Evolutionary conservation across 2,113 vertebrate species (phyloP).

Genomic region (Asarcornis scutulata): DNA sequence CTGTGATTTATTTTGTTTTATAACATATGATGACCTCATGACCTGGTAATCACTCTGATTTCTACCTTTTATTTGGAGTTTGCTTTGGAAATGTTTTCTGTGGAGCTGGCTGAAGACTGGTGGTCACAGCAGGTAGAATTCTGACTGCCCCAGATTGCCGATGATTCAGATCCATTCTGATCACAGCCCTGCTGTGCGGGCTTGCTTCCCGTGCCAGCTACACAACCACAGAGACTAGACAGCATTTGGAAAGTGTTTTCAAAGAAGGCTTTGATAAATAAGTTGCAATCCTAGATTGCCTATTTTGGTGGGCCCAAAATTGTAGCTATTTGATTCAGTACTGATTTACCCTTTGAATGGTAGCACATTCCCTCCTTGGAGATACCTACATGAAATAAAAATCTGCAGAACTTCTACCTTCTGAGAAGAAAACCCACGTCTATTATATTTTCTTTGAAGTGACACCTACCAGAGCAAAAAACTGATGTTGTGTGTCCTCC

Average conservation of each 20-base stretch:
- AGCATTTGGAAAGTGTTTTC: neutral
- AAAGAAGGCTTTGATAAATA: neutral
- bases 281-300: neutral
- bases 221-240: neutral
- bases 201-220: neutral
- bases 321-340: neutral
- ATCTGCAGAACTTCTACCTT: neutral
- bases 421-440: neutral
- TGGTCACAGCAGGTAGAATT: accelerated
- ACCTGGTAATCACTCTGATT: neutral
- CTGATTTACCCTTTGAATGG: neutral
- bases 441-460: neutral
- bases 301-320: neutral
- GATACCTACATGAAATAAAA: neutral
- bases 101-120: neutral
- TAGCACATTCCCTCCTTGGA: neutral
- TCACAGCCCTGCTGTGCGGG: neutral
- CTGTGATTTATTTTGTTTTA: no score
- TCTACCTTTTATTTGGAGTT: accelerated
- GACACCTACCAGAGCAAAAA: neutral
- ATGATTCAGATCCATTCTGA: neutral
- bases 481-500: neutral
- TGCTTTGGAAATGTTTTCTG: neutral
- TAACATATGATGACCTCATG: no score
- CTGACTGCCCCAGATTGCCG: neutral